Evolutionary conservation across 2,888 invertebrate species (phyloP).

Genomic region (Eristalinus aeneus): DNA sequence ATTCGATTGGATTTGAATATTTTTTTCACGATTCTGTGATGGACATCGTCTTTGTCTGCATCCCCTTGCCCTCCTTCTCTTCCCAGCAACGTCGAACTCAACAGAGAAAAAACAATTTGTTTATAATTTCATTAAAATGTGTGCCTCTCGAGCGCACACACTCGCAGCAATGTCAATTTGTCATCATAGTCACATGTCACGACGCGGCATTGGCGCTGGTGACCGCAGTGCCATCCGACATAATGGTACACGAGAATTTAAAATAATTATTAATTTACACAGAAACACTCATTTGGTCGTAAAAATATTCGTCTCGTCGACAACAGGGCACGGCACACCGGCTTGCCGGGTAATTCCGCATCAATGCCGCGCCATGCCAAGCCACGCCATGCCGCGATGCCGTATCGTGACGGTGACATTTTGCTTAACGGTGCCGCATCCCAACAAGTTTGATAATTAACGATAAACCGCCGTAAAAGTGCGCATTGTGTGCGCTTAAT

Average conservation of each 20-base stretch:
- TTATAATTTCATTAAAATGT: not conserved
- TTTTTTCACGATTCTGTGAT: slow-evolving; percentile 20
- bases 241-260: slow-evolving; percentile 4
- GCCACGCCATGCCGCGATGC: not conserved
- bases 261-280: slow-evolving; percentile 23
- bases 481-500: slow-evolving; percentile 7
- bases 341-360: not conserved
- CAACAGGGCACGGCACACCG: not conserved
- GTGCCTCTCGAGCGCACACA: not conserved
- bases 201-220: not conserved
- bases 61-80: not conserved
- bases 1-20: slow-evolving; percentile 51
- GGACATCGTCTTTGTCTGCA: not conserved
- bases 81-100: not conserved
- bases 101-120: slow-evolving; percentile 18
- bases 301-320: not conserved
- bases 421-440: slow-evolving; percentile 17
- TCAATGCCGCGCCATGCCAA: not conserved
- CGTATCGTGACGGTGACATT: slow-evolving; percentile 4
- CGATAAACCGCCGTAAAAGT: slow-evolving; percentile 20
- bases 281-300: slow-evolving; percentile 1
- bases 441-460: slow-evolving; percentile 46
- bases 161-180: not conserved
- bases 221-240: slow-evolving; percentile 27
- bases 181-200: slow-evolving; percentile 11